Base-by-base conservation (phyloP, 2,888 invertebrate genomes). In the Stegana nigrithorax region DNA sequence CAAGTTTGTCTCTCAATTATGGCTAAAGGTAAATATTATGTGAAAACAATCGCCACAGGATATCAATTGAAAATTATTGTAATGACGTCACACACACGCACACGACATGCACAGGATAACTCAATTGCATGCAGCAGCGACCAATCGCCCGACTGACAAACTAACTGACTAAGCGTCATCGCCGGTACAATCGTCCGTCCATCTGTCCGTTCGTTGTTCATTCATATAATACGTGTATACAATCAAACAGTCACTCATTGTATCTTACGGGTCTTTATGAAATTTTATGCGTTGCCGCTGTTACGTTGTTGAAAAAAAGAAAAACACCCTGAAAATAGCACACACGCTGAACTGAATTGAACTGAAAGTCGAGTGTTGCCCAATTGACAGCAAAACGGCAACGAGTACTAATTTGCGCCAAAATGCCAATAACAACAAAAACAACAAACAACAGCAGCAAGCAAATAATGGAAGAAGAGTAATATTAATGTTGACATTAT, bases 1-100 rank as follows among this genome's bases (percentile, higher is more conserved):
- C 17, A n/a, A 27, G 6, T 17, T 27, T 7, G 26, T 25, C 26
- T 26, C 26, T 76, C 79, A 80, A 80, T 76, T 80, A 76, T 78
- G 73, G 68, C 51, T 72, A 65, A 76, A 80, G 81, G 83, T 83
- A 82, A 82, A 82, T 83, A 83, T 82, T 82, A 73, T 80, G 78
- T 81, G 71, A 77, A 81, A 80, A 83, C 82, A 82, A 55, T 82
- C 83, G 77, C 82, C 81, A 81, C 82, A 83, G 82, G 82, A 82
- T 74, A 81, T 81, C 82, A 76, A 83, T 83, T 79, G 74, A 72
- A 71, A 75, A 78, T 80, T 78, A 78, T 79, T 68, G 70, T 70
- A 65, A 72, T 50, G 23, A 59, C 26, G 53, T 32, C 19, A 21
- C 10, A 8, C 17, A 53, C 53, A 51, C 26, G 23, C 17, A 26